Evolutionary conservation across 2,888 invertebrate species (phyloP), one percentile per base, ranked within the genome.

Genomic region (Orthosia cruda): DNA sequence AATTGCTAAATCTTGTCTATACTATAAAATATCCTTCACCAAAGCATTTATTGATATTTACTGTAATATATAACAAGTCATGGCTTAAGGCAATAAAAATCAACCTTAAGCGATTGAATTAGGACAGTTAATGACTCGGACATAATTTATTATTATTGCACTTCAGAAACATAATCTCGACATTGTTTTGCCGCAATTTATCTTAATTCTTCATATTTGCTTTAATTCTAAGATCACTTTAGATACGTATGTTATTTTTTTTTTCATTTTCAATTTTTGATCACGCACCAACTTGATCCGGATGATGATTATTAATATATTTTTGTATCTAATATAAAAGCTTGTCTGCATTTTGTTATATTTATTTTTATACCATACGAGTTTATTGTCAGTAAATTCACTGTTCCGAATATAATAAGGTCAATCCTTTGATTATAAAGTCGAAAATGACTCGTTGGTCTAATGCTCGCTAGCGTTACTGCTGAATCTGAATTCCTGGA

Each of bases 61-160:
- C 13, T 64, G 13, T 23, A 59, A 74, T 65, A 74, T 73, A 65
- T 73, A 73, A 49, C 15, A 65, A 54, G 15, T 45, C 15, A n/a
- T 15, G 32, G n/a, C 13, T 23, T 49, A 40, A 3, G 13, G 11
- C 62, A 75, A 68, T 67, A 67, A 75, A 75, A 54, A 68, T 59
- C 13, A 59, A 77, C 49, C 52, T 68, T 75, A 49, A 61, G 20
- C 26, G 20, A 61, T 69, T 18, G 54, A 64, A 50, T 75, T 49
- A 68, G 9, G 52, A 49, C 58, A 45, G 54, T n/a, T 55, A 75
- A 75, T 77, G 54, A 64, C 11, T 20, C 54, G 64, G 5, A 20
- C 26, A 18, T 49, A 50, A 75, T 58, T 75, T 69, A 69, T 59
- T 75, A 50, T 75, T 64, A 77, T 77, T 75, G 49, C 20, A 58